A percentile compares a stretch with the other conserved stretches of the same genome.
Conservation (phyloP, 2,113 vertebrate species). For the Coreoperca whiteheadi region DNA sequence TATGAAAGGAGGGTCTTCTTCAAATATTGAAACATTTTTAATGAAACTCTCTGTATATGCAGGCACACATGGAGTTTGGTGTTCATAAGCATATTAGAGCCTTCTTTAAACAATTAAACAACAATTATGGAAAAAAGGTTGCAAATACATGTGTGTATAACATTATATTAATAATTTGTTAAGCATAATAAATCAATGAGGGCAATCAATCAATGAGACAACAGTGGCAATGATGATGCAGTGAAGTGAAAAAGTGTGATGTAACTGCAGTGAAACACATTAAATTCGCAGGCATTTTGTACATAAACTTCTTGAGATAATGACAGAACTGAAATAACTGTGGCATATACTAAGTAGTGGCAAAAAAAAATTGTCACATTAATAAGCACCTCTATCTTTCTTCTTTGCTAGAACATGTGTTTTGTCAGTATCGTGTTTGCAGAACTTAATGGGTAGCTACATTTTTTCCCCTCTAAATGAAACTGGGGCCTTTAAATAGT, state of each 20-base stretch:
- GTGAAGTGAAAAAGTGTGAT: background rate
- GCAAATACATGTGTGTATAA: background rate
- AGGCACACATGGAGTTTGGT: background rate
- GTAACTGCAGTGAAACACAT: background rate
- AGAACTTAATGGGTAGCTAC: constrained; percentile 5
- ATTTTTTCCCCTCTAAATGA: constrained; percentile 27
- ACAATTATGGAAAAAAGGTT: background rate
- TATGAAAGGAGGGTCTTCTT: background rate
- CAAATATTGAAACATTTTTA: too few relatives aligned
- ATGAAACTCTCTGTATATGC: background rate
- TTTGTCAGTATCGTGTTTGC: background rate
- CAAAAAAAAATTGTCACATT: too few relatives aligned
- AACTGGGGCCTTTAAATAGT: constrained; percentile 36
- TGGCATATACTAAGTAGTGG: background rate
- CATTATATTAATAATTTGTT: background rate
- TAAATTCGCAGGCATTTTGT: background rate
- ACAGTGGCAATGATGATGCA: background rate
- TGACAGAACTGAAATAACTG: background rate
- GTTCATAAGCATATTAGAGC: background rate
- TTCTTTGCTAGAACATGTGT: background rate
- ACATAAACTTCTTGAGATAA: background rate
- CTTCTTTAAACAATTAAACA: background rate
- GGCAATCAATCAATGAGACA: constrained; percentile 3
- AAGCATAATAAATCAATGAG: background rate
- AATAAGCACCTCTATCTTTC: background rate